phyloP scores from a whole-genome alignment of 2,888 invertebrate species.

The Luperina nickerlii region DNA sequence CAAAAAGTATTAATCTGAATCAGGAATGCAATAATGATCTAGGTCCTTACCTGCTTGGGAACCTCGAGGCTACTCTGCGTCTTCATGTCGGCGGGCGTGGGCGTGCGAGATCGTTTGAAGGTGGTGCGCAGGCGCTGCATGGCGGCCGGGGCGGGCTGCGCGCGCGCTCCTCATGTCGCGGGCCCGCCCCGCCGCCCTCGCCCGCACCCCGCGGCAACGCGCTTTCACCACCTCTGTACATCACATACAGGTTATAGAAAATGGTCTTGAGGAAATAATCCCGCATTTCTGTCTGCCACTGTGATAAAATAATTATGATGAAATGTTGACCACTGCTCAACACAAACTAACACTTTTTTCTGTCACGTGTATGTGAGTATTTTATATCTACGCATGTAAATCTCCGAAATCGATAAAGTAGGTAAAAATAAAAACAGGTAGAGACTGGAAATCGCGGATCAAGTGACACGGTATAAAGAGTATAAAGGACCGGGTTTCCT shows the following conservation, averaged over 20 bases:
- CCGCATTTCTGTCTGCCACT: conserved; percentile 32
- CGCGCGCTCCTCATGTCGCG: conserved; percentile 85
- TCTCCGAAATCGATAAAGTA: conserved; percentile 3
- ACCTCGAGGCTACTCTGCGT: conserved; percentile 97
- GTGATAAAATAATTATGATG: conserved; percentile 48
- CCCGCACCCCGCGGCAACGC: conserved; percentile 74
- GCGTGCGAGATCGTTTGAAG: conserved; percentile 96
- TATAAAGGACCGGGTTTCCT: conserved; percentile 43
- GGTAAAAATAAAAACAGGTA: conserved; percentile 21
- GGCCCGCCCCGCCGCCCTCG: conserved; percentile 86
- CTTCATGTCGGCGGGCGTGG: conserved; percentile 97
- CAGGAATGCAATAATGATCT: background rate
- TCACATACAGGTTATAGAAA: conserved; percentile 16
- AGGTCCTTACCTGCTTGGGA: conserved; percentile 93
- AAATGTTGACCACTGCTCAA: background rate
- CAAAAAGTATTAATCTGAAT: background rate
- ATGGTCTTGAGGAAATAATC: background rate
- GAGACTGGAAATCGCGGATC: conserved; percentile 39
- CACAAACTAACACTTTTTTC: background rate
- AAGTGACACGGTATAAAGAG: conserved; percentile 45
- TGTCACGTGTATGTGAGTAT: background rate
- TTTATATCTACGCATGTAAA: background rate
- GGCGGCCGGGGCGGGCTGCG: conserved; percentile 88
- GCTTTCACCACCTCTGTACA: conserved; percentile 72
- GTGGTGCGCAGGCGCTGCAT: conserved; percentile 96